Percentiles rank a stretch among this genome's conserved stretches.
Evolutionary conservation across 1,140 invertebrate genomes (phyloP).

Genomic region (Vanessa tameamea): DNA sequence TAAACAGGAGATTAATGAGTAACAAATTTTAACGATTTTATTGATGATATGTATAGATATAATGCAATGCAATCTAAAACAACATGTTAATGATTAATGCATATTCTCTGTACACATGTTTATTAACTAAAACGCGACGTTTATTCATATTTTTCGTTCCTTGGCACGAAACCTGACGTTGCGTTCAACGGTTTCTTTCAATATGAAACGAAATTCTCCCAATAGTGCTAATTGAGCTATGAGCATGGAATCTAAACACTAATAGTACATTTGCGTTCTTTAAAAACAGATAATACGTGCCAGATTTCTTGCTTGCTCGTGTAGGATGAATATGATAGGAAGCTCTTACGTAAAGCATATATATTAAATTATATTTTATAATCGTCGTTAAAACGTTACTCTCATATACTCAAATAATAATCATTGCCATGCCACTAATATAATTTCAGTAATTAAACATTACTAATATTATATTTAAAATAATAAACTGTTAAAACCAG

Average conservation of each 20-base stretch:
- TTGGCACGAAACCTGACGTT: constrained; percentile 36
- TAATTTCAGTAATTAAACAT: no score
- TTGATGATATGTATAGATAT: no score
- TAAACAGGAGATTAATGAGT: no score
- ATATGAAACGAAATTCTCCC: constrained; percentile 8
- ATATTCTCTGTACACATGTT: background rate
- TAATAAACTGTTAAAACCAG: no score
- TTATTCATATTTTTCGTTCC: constrained; percentile 16
- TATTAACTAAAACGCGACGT: background rate
- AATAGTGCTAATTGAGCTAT: constrained; percentile 29
- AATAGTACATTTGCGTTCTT: constrained; percentile 28
- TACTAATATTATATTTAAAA: no score
- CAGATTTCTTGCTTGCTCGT: constrained; percentile 8
- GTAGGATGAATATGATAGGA: constrained; percentile 20
- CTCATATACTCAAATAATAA: no score
- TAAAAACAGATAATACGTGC: constrained; percentile 19
- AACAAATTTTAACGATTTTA: no score
- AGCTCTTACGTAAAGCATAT: background rate
- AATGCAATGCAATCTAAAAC: no score
- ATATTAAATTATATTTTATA: no score
- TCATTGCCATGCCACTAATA: no score
- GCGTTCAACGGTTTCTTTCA: constrained; percentile 31
- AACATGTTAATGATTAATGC: no score
- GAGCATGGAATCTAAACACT: constrained; percentile 5
- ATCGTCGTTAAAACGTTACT: background rate